These are phyloP conservation scores for Dryoscopus gambensis DNA, from an alignment of 2,113 vertebrate genomes.

Conservation along the genomic window DNA sequence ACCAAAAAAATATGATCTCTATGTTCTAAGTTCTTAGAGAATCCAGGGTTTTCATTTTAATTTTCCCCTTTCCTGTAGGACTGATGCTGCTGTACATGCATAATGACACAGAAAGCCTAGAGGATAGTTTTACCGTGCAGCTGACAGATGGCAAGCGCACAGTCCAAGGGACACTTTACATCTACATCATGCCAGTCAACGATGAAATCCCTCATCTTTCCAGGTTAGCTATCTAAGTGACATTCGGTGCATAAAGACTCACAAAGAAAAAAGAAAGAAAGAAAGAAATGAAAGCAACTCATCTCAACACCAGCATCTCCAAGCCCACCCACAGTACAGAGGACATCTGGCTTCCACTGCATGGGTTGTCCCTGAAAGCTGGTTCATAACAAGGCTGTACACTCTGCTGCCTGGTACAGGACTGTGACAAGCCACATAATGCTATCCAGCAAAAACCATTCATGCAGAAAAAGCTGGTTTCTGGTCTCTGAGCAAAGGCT, in stretches of 20 bases:
- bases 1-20: too few species aligned
- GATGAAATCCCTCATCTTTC: constrained; percentile 78
- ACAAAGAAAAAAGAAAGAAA: background rate
- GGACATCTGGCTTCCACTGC: background rate
- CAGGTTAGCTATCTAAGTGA: constrained; percentile 77
- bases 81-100: constrained; percentile 83
- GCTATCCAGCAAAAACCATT: background rate
- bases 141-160: constrained; percentile 88
- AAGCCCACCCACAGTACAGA: background rate
- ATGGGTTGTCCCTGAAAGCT: background rate
- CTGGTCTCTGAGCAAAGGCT: background rate
- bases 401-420: background rate
- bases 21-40: background rate
- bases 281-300: background rate
- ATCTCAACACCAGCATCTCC: background rate
- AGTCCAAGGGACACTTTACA: constrained; percentile 78
- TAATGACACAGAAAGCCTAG: constrained; percentile 85
- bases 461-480: background rate
- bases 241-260: constrained; percentile 29
- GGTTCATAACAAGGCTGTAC: background rate
- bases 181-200: constrained; percentile 85
- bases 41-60: background rate
- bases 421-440: background rate
- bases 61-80: constrained; percentile 66
- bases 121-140: constrained; percentile 78